Evolutionary conservation across 2,888 invertebrate genomes (phyloP).

Genomic region (Drosophila kanekoi): DNA sequence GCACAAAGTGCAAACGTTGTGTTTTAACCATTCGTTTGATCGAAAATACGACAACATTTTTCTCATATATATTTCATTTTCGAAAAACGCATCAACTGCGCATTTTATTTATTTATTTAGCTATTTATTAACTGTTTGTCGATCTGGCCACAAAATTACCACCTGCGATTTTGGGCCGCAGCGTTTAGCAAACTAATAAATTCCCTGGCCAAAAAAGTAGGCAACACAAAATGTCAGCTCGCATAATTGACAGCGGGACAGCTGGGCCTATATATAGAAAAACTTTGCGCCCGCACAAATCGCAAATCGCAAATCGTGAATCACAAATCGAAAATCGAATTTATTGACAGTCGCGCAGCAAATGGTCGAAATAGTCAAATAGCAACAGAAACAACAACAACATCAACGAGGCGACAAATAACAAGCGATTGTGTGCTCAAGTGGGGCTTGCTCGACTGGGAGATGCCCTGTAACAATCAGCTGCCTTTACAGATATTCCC

Average conservation of each 20-base stretch:
- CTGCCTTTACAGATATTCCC: no score
- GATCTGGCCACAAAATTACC: slow-evolving; percentile 74
- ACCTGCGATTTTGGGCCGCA: slow-evolving; percentile 56
- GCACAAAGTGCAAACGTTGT: slow-evolving; percentile 46
- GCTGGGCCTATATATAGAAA: slow-evolving; percentile 33
- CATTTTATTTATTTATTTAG: slow-evolving; percentile 47
- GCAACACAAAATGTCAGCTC: slow-evolving; percentile 33
- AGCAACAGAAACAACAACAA: slow-evolving; percentile 34
- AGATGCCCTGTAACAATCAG: no score
- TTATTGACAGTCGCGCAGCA: slow-evolving; percentile 75
- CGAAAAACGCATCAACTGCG: slow-evolving; percentile 24
- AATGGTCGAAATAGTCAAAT: slow-evolving; percentile 66
- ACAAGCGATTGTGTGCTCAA: background rate
- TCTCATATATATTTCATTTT: slow-evolving; percentile 1
- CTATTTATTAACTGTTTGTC: slow-evolving; percentile 69
- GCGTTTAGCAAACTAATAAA: slow-evolving; percentile 64
- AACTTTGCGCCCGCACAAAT: slow-evolving; percentile 53
- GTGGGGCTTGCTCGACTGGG: no score
- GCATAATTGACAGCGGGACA: slow-evolving; percentile 9
- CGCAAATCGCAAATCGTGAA: slow-evolving; percentile 49
- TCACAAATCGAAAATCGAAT: slow-evolving; percentile 76
- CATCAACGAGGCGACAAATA: slow-evolving; percentile 35
- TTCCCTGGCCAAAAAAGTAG: slow-evolving; percentile 34
- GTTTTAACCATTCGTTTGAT: background rate
- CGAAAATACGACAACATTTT: no score